A percentile compares a stretch with the other conserved stretches of the same genome.
Conservation (phyloP, 2,113 vertebrate genomes). For the Laticauda laticaudata region DNA sequence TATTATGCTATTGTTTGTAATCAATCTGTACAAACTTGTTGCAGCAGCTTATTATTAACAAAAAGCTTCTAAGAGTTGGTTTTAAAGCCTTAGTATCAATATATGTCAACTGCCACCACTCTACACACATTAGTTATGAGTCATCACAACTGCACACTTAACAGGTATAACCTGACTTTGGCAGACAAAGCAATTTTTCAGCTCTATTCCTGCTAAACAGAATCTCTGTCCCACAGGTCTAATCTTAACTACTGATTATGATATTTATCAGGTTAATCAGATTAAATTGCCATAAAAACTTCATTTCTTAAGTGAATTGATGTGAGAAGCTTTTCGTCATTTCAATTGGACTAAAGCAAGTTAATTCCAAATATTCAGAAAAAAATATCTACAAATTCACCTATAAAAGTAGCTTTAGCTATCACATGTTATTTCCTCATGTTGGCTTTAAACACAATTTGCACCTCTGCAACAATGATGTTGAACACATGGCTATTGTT, state of each 20-base stretch:
- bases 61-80: background rate
- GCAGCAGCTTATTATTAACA: background rate
- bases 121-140: background rate
- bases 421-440: background rate
- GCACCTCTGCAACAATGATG: background rate
- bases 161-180: background rate
- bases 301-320: background rate
- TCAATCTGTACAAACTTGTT: background rate
- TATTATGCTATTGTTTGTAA: background rate
- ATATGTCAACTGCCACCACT: background rate
- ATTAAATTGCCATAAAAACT: background rate
- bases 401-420: background rate
- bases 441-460: background rate
- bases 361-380: background rate
- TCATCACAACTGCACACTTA: background rate
- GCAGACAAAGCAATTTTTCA: background rate
- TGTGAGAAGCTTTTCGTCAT: background rate
- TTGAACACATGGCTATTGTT: background rate
- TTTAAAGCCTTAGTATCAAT: background rate
- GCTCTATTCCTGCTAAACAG: background rate
- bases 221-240: background rate
- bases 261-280: background rate
- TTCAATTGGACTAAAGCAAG: background rate
- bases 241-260: background rate
- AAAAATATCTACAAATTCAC: background rate